A percentile compares a stretch with the other conserved stretches of the same genome.
Conservation (phyloP, 2,888 invertebrate genomes). For the Melanotus villosus region DNA sequence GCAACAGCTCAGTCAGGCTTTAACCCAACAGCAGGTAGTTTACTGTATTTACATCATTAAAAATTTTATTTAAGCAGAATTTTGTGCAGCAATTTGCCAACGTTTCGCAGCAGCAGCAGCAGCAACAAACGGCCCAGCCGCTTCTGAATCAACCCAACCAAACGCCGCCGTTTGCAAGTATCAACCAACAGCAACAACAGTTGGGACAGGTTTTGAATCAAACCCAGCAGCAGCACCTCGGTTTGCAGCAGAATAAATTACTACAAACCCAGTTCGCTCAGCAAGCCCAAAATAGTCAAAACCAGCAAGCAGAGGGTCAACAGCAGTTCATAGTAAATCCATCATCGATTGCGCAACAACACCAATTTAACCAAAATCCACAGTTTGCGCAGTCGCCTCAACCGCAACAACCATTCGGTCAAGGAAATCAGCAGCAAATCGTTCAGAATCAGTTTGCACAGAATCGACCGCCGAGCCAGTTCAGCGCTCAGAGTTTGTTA, state of each 20-base stretch:
- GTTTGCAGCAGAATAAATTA: slow-evolving; percentile 23
- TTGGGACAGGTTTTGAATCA: slow-evolving; percentile 60
- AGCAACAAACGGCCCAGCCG: slow-evolving; percentile 63
- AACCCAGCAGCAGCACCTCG: slow-evolving; percentile 44
- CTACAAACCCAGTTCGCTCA: slow-evolving; percentile 68
- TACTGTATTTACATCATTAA: slow-evolving; percentile 40
- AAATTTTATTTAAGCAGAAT: neutral
- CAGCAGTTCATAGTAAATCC: slow-evolving; percentile 62
- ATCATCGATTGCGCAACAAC: slow-evolving; percentile 27
- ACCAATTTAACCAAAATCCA: slow-evolving; percentile 56
- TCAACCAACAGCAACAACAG: slow-evolving; percentile 68
- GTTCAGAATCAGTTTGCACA: slow-evolving; percentile 53
- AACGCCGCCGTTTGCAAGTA: slow-evolving; percentile 61
- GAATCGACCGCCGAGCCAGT: slow-evolving; percentile 42
- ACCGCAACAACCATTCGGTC: slow-evolving; percentile 58
- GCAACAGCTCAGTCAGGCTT: slow-evolving; percentile 32
- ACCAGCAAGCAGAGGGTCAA: slow-evolving; percentile 67
- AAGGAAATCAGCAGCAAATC: slow-evolving; percentile 57
- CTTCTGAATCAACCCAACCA: slow-evolving; percentile 45
- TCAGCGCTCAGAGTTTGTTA: slow-evolving; percentile 12
- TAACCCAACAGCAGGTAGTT: slow-evolving; percentile 25
- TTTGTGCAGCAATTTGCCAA: slow-evolving; percentile 16
- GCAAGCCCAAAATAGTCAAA: slow-evolving; percentile 70
- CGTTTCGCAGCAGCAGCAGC: slow-evolving; percentile 32
- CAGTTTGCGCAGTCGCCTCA: slow-evolving; percentile 57